phyloP scores from a whole-genome alignment of 2,888 invertebrate genomes.

The Chrysolina oricalcia region DNA sequence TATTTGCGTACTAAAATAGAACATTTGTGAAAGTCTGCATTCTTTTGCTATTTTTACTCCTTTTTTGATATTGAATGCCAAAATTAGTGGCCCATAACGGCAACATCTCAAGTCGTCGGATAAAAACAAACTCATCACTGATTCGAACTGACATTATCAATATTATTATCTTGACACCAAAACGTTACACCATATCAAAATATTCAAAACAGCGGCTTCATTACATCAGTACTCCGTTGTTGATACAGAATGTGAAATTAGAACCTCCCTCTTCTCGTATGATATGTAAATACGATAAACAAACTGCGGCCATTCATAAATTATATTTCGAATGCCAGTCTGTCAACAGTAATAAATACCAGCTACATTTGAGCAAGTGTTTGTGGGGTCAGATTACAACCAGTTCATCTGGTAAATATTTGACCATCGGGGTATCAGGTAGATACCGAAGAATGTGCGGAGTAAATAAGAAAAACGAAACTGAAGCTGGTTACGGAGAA shows the following conservation, averaged over 20 bases:
- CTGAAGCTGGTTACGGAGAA: constrained; percentile 2
- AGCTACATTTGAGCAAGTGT: constrained; percentile 60
- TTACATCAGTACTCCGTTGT: constrained; percentile 34
- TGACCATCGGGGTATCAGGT: constrained; percentile 56
- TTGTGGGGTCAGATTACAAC: constrained; percentile 61
- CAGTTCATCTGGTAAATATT: constrained; percentile 61
- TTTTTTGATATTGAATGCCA: too few relatives aligned
- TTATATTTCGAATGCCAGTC: constrained; percentile 58
- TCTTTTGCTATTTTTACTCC: too few relatives aligned
- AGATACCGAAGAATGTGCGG: constrained; percentile 44
- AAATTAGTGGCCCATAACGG: too few relatives aligned
- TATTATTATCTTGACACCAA: constrained; percentile 14
- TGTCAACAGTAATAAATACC: constrained; percentile 63
- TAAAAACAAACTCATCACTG: constrained; percentile 9
- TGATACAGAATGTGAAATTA: constrained; percentile 49
- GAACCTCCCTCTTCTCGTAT: constrained; percentile 43
- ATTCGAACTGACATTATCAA: constrained; percentile 30
- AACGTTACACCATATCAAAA: constrained; percentile 33
- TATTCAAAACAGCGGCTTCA: constrained; percentile 44
- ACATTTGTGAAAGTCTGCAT: too few relatives aligned
- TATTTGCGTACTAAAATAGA: too few relatives aligned
- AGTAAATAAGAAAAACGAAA: constrained; percentile 32
- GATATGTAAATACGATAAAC: constrained; percentile 53
- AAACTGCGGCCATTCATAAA: constrained; percentile 52
- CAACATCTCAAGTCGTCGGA: background rate